phyloP scores from a whole-genome alignment of 2,113 vertebrate genomes.

The Tor tambroides region DNA sequence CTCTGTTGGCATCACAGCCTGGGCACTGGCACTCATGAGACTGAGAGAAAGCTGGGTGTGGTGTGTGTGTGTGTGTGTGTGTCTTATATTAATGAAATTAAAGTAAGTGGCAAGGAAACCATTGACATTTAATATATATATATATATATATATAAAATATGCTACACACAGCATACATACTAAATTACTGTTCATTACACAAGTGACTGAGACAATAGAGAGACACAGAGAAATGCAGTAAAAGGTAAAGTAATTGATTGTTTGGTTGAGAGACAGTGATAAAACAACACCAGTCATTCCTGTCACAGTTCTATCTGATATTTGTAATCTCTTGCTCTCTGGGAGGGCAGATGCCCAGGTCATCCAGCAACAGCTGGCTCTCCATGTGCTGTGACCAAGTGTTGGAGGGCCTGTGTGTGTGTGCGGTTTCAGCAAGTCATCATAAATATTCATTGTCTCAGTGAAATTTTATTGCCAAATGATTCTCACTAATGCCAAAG shows the following conservation, averaged over 20 bases:
- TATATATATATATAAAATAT: neutral
- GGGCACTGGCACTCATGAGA: constrained; percentile 53
- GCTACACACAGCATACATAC: neutral
- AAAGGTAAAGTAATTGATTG: neutral
- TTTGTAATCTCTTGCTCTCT: too few species aligned
- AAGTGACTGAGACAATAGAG: neutral
- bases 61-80: constrained; percentile 63
- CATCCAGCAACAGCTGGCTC: too few species aligned
- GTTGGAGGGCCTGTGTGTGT: constrained; percentile 35
- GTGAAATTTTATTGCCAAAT: constrained; percentile 55
- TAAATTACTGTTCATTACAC: neutral
- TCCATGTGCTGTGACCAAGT: too few species aligned
- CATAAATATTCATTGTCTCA: constrained; percentile 73
- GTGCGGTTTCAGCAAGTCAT: constrained; percentile 66
- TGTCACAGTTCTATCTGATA: too few species aligned
- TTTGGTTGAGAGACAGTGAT: too few species aligned
- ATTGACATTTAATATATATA: too few species aligned
- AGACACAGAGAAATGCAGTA: neutral
- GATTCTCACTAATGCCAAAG: constrained; percentile 48
- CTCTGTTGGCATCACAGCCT: too few species aligned
- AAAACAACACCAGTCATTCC: too few species aligned
- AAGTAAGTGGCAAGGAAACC: constrained; percentile 43
- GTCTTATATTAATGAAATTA: constrained; percentile 53
- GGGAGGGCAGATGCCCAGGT: too few species aligned
- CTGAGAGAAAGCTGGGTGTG: constrained; percentile 60